Conservation (phyloP, 2,113 vertebrate species). For the Ceyx margarethae region DNA sequence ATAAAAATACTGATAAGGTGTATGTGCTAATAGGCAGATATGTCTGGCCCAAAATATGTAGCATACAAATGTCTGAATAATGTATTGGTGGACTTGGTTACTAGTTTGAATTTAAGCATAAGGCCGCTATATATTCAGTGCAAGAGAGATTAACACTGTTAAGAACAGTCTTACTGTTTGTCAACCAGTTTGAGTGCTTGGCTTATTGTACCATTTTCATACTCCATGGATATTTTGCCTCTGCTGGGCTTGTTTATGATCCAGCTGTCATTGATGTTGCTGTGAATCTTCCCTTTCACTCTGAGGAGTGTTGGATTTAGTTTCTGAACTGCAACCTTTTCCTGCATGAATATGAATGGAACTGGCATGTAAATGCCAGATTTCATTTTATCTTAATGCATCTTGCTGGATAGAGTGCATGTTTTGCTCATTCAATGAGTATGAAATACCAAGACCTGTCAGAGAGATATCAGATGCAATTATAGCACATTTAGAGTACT, state of each 20-base stretch:
- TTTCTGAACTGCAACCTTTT: neutral
- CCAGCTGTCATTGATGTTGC: neutral
- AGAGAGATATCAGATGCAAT: slow-evolving; percentile 38
- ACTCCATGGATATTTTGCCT: neutral
- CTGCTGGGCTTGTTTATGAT: neutral
- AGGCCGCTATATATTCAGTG: neutral
- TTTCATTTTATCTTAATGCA: slow-evolving; percentile 10
- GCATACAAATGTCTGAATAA: neutral
- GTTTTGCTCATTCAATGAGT: neutral
- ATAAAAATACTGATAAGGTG: neutral
- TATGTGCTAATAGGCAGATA: neutral
- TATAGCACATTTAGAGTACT: slow-evolving; percentile 29
- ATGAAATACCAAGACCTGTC: slow-evolving; percentile 5
- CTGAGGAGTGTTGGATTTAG: neutral
- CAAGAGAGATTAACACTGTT: neutral
- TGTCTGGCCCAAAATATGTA: neutral
- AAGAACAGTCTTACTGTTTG: neutral
- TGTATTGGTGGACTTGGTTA: neutral
- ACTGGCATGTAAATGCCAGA: neutral
- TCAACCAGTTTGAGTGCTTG: neutral
- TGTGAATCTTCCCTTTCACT: neutral
- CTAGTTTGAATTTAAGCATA: neutral
- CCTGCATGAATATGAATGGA: neutral
- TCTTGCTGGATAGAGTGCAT: neutral
- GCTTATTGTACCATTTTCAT: neutral